Evolutionary conservation across 1,140 invertebrate species (phyloP).

Genomic region (Trinorchestia longiramus): DNA sequence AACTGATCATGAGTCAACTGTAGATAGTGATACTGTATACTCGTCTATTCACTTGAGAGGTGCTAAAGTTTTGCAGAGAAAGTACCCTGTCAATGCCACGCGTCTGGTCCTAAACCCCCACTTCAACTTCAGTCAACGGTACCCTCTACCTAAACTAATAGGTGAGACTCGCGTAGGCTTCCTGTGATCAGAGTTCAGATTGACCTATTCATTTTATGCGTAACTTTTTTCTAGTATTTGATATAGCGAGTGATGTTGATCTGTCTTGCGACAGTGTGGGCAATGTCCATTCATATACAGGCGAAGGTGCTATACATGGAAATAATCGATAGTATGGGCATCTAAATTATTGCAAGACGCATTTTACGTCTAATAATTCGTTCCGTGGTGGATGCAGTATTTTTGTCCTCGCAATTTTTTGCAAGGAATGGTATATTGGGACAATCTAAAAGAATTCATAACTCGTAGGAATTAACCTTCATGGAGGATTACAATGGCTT

Average conservation of each 20-base stretch:
- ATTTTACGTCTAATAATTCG: too few relatives aligned
- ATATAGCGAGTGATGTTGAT: background rate
- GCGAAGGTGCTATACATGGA: too few relatives aligned
- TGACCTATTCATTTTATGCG: background rate
- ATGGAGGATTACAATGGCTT: too few relatives aligned
- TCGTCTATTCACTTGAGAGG: background rate
- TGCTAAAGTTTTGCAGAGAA: background rate
- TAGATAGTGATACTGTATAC: background rate
- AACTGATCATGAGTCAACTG: background rate
- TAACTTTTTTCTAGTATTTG: background rate
- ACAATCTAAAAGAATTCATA: too few relatives aligned
- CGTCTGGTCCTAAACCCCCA: background rate
- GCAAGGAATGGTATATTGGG: too few relatives aligned
- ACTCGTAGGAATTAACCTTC: too few relatives aligned
- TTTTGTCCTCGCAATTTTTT: too few relatives aligned
- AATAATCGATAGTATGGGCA: too few relatives aligned
- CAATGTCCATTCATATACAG: background rate
- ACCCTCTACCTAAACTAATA: background rate
- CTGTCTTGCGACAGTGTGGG: background rate
- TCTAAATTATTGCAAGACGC: too few relatives aligned
- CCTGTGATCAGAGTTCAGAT: background rate
- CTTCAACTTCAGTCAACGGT: background rate
- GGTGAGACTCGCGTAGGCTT: background rate
- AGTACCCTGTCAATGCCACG: background rate
- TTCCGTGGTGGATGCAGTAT: too few relatives aligned